phyloP scores from a whole-genome alignment of 2,888 invertebrate species.

The Dynastes grantii region DNA sequence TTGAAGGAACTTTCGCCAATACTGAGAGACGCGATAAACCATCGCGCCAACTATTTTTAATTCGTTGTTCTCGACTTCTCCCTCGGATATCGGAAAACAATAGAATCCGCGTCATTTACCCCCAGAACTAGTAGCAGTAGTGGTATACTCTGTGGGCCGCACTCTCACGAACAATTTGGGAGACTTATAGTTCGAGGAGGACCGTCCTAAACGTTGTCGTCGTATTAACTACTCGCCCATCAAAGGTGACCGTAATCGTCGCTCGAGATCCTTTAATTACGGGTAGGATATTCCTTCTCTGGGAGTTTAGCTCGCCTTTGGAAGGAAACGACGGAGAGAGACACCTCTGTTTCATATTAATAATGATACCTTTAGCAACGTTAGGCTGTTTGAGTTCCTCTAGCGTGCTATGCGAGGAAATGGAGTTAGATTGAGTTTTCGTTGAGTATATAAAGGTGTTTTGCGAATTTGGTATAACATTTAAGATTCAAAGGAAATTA shows the following conservation, averaged over 20 bases:
- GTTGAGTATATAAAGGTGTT: no score
- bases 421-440: neutral
- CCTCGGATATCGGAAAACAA: conserved; percentile 27
- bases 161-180: conserved; percentile 3
- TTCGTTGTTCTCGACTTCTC: no score
- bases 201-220: conserved; percentile 49
- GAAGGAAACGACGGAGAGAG: neutral
- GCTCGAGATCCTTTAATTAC: conserved; percentile 47
- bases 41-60: no score
- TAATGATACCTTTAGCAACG: conserved; percentile 33
- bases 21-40: no score
- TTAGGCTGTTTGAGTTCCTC: neutral
- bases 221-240: conserved; percentile 50
- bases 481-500: no score
- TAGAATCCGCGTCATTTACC: conserved; percentile 29
- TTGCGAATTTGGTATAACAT: no score
- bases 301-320: conserved; percentile 7
- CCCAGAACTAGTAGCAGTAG: neutral
- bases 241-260: conserved; percentile 49
- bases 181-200: conserved; percentile 32
- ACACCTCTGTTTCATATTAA: conserved; percentile 43
- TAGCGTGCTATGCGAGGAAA: neutral
- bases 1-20: no score
- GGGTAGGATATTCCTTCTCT: neutral
- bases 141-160: neutral